These are phyloP conservation scores for Gnatocerus cornutus DNA, from an alignment of 2,888 invertebrate species.

Conservation along the genomic window DNA sequence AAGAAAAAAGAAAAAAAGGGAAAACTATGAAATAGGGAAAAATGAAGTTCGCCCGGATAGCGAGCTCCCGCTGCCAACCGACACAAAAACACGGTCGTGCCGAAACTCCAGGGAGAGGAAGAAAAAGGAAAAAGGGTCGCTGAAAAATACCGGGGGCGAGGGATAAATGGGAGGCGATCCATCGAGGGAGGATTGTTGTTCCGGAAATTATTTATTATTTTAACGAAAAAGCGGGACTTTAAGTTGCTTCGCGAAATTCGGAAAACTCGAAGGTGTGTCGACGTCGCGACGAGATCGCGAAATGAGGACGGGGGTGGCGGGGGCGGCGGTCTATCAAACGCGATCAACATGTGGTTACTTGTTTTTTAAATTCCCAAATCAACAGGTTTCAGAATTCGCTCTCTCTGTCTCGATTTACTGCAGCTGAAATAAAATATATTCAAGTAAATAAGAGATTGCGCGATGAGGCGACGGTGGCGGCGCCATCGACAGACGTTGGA, in stretches of 20 bases:
- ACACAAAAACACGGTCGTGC: constrained; percentile 51
- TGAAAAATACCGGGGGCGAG: constrained; percentile 36
- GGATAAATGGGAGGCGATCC: constrained; percentile 13
- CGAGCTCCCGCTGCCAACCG: constrained; percentile 43
- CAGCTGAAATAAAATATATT: constrained; percentile 48
- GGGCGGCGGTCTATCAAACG: constrained; percentile 41
- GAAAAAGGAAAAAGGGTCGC: constrained; percentile 33
- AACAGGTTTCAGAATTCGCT: constrained; percentile 49
- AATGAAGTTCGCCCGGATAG: constrained; percentile 65
- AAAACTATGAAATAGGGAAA: constrained; percentile 67
- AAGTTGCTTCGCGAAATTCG: constrained; percentile 56
- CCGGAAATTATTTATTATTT: constrained; percentile 33
- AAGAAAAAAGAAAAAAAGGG: constrained; percentile 52
- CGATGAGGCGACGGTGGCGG: constrained; percentile 8
- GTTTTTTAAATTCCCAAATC: constrained; percentile 51
- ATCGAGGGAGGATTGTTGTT: constrained; percentile 23
- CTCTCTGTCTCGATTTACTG: constrained; percentile 48
- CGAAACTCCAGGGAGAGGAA: constrained; percentile 44
- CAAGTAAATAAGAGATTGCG: constrained; percentile 45
- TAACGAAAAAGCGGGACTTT: constrained; percentile 47
- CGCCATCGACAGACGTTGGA: constrained; percentile 6
- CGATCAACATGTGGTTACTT: constrained; percentile 52
- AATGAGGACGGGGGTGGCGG: constrained; percentile 40
- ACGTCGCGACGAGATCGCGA: constrained; percentile 11
- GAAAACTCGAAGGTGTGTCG: constrained; percentile 5